A percentile compares a stretch with the other conserved stretches of the same genome.
These are phyloP conservation scores for Hemicrepidius hirtus DNA, from an alignment of 2,888 invertebrate genomes.

Conservation along the genomic window DNA sequence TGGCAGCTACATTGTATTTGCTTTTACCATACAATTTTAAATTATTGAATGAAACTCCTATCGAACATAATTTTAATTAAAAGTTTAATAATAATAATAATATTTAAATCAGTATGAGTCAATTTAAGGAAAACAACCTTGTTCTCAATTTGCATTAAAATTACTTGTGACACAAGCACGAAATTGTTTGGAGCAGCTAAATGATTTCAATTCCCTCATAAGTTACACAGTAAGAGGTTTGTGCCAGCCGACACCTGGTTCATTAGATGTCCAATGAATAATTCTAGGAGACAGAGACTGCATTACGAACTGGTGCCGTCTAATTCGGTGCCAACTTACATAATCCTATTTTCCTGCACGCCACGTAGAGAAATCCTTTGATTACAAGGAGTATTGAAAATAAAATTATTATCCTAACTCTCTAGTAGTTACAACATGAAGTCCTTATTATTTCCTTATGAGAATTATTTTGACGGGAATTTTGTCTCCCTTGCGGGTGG, in stretches of 20 bases:
- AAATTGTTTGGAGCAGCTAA: constrained; percentile 39
- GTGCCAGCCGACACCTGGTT: constrained; percentile 55
- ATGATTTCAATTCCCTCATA: constrained; percentile 50
- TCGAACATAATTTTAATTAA: too few relatives aligned
- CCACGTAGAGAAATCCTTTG: constrained; percentile 33
- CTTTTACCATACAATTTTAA: too few relatives aligned
- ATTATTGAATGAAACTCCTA: too few relatives aligned
- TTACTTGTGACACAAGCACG: constrained; percentile 39
- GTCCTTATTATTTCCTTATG: too few relatives aligned
- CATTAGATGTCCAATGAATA: constrained; percentile 55
- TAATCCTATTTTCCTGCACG: constrained; percentile 48
- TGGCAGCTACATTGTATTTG: too few relatives aligned
- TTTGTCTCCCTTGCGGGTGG: too few relatives aligned
- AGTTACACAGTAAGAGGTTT: constrained; percentile 48
- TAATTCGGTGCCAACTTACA: constrained; percentile 53
- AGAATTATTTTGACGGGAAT: too few relatives aligned
- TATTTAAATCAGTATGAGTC: not conserved
- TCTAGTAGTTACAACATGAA: too few relatives aligned
- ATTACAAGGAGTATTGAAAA: constrained; percentile 1
- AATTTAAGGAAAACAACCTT: not conserved
- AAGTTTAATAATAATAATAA: too few relatives aligned
- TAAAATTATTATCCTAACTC: not conserved
- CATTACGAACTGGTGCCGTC: constrained; percentile 47
- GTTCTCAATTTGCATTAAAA: constrained; percentile 28
- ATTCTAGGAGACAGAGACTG: constrained; percentile 52